These are phyloP conservation scores for Coelopa pilipes DNA, from an alignment of 2,888 invertebrate species.

Conservation along the genomic window DNA sequence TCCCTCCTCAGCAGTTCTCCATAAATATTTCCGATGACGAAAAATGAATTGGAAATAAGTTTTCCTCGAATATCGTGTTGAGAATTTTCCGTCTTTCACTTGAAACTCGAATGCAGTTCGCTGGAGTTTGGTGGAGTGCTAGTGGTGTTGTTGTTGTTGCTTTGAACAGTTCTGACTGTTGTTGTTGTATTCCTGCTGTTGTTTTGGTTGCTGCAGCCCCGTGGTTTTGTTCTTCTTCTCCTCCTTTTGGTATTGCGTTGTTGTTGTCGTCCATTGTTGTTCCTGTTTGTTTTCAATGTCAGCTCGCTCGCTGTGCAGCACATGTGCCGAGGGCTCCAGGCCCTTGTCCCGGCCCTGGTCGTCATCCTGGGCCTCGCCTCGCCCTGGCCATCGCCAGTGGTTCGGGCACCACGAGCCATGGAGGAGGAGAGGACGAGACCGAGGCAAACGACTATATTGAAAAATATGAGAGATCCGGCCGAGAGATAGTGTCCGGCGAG, in stretches of 20 bases:
- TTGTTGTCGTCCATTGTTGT: not conserved
- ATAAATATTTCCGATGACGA: conserved; percentile 36
- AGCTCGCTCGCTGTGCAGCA: conserved; percentile 51
- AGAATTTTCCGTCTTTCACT: not conserved
- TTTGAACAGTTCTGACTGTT: not conserved
- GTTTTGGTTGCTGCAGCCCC: conserved; percentile 15
- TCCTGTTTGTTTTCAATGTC: conserved; percentile 52
- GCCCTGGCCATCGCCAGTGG: too few species aligned
- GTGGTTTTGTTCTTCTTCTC: not conserved
- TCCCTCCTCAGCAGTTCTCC: conserved; percentile 11
- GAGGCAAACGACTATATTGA: too few species aligned
- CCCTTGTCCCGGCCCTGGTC: too few species aligned
- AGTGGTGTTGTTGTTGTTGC: too few species aligned
- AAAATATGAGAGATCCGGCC: too few species aligned
- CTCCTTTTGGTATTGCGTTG: not conserved
- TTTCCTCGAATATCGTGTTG: not conserved
- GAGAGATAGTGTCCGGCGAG: too few species aligned
- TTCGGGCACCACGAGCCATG: too few species aligned
- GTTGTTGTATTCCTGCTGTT: not conserved
- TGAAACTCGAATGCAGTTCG: too few species aligned
- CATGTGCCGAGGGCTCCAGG: conserved; percentile 34
- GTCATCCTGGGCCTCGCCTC: too few species aligned
- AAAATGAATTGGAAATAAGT: conserved; percentile 39
- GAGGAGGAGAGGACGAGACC: too few species aligned
- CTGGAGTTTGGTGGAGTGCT: too few species aligned